Evolutionary conservation across 37 sponge, comb jelly and placozoan genomes (phyloP), one percentile per base, ranked within the genome.

Genomic region (Lycopodina hypogea): DNA sequence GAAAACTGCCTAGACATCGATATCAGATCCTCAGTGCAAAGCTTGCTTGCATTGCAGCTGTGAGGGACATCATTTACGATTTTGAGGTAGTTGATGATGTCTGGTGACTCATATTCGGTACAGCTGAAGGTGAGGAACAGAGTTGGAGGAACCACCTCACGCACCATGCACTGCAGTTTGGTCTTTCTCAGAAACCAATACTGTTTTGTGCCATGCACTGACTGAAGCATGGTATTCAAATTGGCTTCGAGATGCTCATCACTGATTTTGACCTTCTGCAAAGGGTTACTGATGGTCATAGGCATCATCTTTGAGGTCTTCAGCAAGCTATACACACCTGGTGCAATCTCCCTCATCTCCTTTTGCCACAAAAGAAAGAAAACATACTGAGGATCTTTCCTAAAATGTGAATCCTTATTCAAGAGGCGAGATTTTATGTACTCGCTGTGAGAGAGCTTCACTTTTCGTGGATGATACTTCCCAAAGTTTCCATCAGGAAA

Each of bases 401-500:
- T 68, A 74, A 82, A 87, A 0, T 67, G 71, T 0, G 83, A 76
- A 42, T 87, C 82, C 29, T 71, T 82, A 58, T 87, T 87, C 22
- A 70, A 8, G 23, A 87, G 65, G 1, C 83, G 50, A 24, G 82
- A 87, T 41, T 87, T 87, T 32, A 45, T 63, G 58, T 72, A 87
- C 53, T 87, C 88, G 56, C 76, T 64, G 45, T 23, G n/a, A n/a
- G n/a, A n/a, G n/a, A n/a, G n/a, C n/a, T n/a, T n/a, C n/a, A n/a
- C n/a, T n/a, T n/a, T n/a, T 6, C 90, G 76, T 9, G 76, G 71
- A 59, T 89, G 90, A 34, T 38, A 76, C 73, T 84, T 57, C 1
- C 89, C 89, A 84, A 79, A 89, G 29, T 39, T 42, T 0, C 89
- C 83, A 45, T 32, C 55, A 14, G 89, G 89, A 38, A 81, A 87